A percentile compares a stretch with the other conserved stretches of the same genome.
Conservation (phyloP, 2,797 vertebrate genomes). For the Accipiter fasciatus region DNA sequence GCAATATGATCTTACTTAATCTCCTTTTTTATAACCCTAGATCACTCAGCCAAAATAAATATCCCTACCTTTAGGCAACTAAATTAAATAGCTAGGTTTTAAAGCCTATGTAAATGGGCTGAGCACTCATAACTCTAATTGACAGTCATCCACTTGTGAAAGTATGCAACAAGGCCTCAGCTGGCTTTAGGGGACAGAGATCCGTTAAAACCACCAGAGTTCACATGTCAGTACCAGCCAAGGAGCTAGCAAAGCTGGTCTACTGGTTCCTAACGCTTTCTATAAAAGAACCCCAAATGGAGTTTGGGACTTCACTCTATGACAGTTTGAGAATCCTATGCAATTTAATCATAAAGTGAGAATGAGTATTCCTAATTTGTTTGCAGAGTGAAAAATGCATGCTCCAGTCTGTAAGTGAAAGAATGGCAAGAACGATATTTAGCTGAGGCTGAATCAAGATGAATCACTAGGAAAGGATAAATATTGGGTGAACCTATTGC, state of each 20-base stretch:
- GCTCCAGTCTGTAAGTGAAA: not conserved
- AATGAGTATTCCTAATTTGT: not conserved
- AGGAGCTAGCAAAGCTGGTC: not conserved
- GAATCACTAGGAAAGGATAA: not conserved
- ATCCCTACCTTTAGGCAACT: not conserved
- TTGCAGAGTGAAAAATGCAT: not conserved
- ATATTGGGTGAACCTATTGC: not conserved
- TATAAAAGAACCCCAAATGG: not conserved
- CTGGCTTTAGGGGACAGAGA: not conserved
- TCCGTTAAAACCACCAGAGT: not conserved
- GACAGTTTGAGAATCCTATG: not conserved
- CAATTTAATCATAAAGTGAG: not conserved
- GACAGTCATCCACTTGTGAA: not conserved
- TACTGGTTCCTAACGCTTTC: not conserved
- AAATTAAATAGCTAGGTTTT: not conserved
- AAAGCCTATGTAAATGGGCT: not conserved
- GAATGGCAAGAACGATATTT: not conserved
- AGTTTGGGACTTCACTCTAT: not conserved
- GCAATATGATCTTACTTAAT: constrained; percentile 19
- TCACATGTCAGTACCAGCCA: not conserved
- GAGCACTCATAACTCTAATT: not conserved
- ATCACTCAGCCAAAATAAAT: not conserved
- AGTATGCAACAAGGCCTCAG: not conserved
- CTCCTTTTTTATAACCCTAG: not conserved
- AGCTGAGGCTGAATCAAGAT: not conserved